phyloP scores from a whole-genome alignment of 2,113 vertebrate genomes.

The Petromus typicus region DNA sequence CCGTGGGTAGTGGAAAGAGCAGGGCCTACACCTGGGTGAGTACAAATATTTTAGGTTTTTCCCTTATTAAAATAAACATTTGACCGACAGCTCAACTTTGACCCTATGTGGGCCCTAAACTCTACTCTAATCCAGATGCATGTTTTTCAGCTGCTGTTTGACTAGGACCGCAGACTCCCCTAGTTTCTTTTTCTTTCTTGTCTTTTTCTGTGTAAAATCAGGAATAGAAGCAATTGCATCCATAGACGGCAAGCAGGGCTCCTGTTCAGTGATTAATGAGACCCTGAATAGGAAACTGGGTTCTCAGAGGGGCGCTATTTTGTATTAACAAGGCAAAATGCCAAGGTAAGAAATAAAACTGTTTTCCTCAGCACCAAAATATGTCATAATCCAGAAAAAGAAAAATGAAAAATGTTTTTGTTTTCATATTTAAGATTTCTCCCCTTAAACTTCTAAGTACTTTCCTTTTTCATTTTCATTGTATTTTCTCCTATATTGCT shows the following conservation, averaged over 20 bases:
- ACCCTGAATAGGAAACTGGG: not conserved
- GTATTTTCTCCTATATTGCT: not conserved
- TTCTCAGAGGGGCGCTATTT: slow-evolving; percentile 36
- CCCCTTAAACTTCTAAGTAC: slow-evolving; percentile 19
- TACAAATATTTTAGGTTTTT: slow-evolving; percentile 70
- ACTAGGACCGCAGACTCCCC: not conserved
- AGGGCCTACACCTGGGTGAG: slow-evolving; percentile 28
- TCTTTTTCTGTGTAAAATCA: slow-evolving; percentile 59
- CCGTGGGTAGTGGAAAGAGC: slow-evolving; percentile 44
- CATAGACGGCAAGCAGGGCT: slow-evolving; percentile 22
- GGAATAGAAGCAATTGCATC: slow-evolving; percentile 42
- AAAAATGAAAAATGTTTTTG: slow-evolving; percentile 32
- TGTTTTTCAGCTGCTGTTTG: slow-evolving; percentile 21
- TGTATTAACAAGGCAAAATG: slow-evolving; percentile 47
- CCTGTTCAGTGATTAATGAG: slow-evolving; percentile 6
- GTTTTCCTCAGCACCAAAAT: slow-evolving; percentile 57
- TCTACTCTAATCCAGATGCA: not conserved
- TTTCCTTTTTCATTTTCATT: not conserved
- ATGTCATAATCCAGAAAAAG: slow-evolving; percentile 21
- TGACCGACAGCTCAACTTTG: slow-evolving; percentile 37
- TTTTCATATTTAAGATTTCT: slow-evolving; percentile 33
- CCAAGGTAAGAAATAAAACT: slow-evolving; percentile 34
- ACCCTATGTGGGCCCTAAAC: slow-evolving; percentile 9
- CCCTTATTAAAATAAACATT: slow-evolving; percentile 69
- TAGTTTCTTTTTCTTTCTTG: not conserved